Conservation (phyloP, 2,888 invertebrate species). For the Chaetoderma sp. region DNA sequence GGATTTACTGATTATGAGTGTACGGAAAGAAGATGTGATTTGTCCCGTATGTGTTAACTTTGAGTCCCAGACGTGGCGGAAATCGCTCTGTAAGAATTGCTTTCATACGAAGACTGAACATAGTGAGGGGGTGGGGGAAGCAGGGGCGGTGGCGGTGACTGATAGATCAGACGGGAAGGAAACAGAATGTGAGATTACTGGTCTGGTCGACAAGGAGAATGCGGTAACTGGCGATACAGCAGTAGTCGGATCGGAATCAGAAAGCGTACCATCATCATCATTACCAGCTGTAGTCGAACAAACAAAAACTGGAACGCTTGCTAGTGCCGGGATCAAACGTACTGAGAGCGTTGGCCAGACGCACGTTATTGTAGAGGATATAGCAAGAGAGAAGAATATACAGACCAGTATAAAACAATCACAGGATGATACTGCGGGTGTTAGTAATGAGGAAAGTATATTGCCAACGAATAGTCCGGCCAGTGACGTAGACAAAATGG, state of each 20-base stretch:
- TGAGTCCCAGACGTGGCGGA: conserved; percentile 69
- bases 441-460: no score
- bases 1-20: no score
- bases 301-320: no score
- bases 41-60: conserved; percentile 57
- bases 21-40: conserved; percentile 17
- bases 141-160: conserved; percentile 14
- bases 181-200: conserved; percentile 16
- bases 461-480: no score
- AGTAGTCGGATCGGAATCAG: background rate
- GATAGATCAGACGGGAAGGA: conserved; percentile 25
- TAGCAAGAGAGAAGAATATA: no score
- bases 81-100: conserved; percentile 69
- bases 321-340: background rate
- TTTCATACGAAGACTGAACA: conserved; percentile 63
- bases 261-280: background rate
- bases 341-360: no score
- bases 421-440: no score
- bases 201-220: background rate
- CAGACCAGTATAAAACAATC: no score
- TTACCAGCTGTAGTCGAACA: no score
- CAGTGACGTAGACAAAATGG: no score
- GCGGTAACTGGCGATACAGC: conserved; percentile 12
- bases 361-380: no score
- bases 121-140: conserved; percentile 25